Conservation (phyloP, 2,113 vertebrate genomes). For the Campylorhamphus procurvoides region DNA sequence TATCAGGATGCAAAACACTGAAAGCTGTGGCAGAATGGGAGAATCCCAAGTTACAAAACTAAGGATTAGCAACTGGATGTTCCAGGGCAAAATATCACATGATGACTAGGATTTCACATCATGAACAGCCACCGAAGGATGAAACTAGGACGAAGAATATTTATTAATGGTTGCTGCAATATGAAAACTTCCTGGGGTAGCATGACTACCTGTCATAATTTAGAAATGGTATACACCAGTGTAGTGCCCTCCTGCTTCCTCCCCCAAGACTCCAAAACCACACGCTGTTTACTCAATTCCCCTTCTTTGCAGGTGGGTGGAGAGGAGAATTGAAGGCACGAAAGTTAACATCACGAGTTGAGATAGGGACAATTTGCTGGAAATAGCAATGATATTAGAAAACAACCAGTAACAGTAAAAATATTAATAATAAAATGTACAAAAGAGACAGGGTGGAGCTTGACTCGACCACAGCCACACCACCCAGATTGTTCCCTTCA, state of each 20-base stretch:
- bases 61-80: not conserved
- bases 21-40: not conserved
- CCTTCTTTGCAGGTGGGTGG: no score
- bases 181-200: not conserved
- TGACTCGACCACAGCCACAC: no score
- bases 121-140: not conserved
- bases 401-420: not conserved
- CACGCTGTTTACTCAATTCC: not conserved
- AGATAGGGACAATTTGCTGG: not conserved
- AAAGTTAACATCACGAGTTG: not conserved
- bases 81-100: not conserved
- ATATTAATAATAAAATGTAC: not conserved
- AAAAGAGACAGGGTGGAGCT: not conserved
- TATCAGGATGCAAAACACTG: not conserved
- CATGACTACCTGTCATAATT: not conserved
- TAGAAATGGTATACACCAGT: not conserved
- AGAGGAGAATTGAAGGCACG: not conserved
- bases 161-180: not conserved
- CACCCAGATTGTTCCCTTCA: fast-evolving
- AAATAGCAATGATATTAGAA: not conserved
- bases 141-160: not conserved
- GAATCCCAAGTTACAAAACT: not conserved
- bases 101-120: not conserved
- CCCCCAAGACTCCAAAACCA: not conserved
- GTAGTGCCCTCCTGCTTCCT: not conserved